Evolutionary conservation across 2,113 vertebrate species (phyloP), one percentile per base, ranked within the genome.

Genomic region (Azemiops feae): DNA sequence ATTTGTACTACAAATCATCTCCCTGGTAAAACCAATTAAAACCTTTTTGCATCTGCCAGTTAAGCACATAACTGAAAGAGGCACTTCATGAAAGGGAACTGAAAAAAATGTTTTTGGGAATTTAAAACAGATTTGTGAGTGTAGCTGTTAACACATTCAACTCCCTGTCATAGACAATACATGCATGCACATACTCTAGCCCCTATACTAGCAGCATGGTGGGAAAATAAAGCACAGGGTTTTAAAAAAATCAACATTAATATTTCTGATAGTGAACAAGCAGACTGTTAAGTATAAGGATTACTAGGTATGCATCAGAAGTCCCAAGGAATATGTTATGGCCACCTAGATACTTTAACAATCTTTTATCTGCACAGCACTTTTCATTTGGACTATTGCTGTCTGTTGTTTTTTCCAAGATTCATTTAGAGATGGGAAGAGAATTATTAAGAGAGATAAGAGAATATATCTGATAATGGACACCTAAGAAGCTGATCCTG

Each of bases 91-190:
- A 96, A 91, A 93, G 86, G 95, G 95, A 97, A 96, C 95, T 96
- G 95, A 96, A 92, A 96, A 81, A 96, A 96, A 89, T 94, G 92
- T 2, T 87, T 52, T 86, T 94, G 93, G 94, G 96, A 96, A 96
- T 60, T 90, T 60, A 14, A 64, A 23, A 30, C 39, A 93, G 39
- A 88, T 87, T 20, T 22, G 64, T 69, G 87, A 93, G 39, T 85
- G 53, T 90, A 94, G 87, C 74, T 74, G 81, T 91, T 47, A 50
- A 60, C 94, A 93, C 52, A 45, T 5, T 64, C 50, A 81, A 10
- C 47, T 60, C 64, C 20, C 89, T 60, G 14, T 74, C 55, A 2
- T 20, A 55, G 91, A 53, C 22, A 45, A 60, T 81, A 81, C 18
- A 22, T 22, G 6, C 7, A 43, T 22, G 18, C 34, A 81, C 34